phyloP scores from a whole-genome alignment of 2,888 invertebrate genomes.

The Halocaridina rubra region DNA sequence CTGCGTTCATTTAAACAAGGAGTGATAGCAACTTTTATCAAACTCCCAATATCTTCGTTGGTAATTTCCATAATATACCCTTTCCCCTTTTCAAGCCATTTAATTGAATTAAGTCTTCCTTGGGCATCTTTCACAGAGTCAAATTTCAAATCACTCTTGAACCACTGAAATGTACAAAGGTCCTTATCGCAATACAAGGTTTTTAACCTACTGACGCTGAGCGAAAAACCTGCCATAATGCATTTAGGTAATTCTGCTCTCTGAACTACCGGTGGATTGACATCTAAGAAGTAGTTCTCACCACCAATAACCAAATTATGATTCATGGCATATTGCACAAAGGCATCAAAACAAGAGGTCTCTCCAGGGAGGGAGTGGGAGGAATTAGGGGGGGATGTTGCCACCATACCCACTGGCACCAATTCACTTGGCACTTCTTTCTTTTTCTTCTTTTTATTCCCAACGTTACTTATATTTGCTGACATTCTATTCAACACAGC shows the following conservation, averaged over 20 bases:
- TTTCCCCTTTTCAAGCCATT: neutral
- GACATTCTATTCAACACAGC: neutral
- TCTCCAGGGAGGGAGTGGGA: neutral
- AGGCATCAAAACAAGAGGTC: neutral
- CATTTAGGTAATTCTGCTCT: neutral
- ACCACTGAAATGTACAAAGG: neutral
- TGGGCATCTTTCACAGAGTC: neutral
- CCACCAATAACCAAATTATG: neutral
- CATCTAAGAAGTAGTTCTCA: neutral
- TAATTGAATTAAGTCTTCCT: neutral
- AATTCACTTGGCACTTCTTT: neutral
- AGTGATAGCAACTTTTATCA: conserved; percentile 69
- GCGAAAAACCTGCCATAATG: neutral
- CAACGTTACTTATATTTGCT: neutral
- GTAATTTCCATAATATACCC: neutral
- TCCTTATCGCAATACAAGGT: neutral
- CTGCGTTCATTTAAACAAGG: conserved; percentile 66
- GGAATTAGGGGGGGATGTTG: neutral
- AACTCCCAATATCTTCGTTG: neutral
- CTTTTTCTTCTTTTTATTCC: neutral
- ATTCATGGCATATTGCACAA: neutral
- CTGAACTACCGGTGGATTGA: neutral
- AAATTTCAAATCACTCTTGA: neutral
- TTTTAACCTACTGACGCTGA: neutral
- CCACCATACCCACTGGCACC: neutral